phyloP scores from a whole-genome alignment of 2,797 vertebrate genomes.

The Sebastes jordani region DNA sequence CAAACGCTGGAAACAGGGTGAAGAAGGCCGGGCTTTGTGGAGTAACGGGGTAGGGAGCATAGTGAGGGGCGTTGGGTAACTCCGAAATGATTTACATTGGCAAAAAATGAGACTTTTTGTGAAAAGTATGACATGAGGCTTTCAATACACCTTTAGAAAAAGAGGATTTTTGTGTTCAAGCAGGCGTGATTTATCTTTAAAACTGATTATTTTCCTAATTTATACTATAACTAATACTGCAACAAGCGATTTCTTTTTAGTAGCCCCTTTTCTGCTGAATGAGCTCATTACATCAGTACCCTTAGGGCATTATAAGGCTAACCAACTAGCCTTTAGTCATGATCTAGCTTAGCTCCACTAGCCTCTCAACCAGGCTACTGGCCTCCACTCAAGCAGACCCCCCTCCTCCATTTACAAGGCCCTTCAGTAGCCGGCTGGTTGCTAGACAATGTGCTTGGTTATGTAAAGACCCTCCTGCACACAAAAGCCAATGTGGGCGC shows the following conservation, averaged over 20 bases:
- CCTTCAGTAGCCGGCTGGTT: constrained; percentile 79
- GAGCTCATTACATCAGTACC: constrained; percentile 52
- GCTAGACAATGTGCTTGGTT: constrained; percentile 88
- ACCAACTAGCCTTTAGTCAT: constrained; percentile 69
- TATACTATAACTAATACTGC: not conserved
- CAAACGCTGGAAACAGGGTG: constrained; percentile 57
- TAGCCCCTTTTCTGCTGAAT: not conserved
- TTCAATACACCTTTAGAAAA: not conserved
- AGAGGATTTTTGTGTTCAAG: not conserved
- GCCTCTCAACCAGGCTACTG: constrained; percentile 68
- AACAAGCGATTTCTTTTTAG: not conserved
- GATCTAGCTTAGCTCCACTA: constrained; percentile 67
- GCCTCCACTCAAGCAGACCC: constrained; percentile 72
- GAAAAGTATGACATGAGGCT: not conserved
- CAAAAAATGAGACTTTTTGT: constrained; percentile 11
- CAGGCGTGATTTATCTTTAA: not conserved
- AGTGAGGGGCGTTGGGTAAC: constrained; percentile 38
- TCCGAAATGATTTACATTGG: constrained; percentile 33
- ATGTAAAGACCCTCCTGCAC: constrained; percentile 86
- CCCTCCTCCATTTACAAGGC: constrained; percentile 78
- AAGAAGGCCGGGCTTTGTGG: constrained; percentile 76
- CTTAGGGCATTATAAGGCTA: constrained; percentile 62
- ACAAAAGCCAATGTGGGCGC: constrained; percentile 85
- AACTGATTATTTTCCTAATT: not conserved
- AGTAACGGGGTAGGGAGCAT: constrained; percentile 22